Evolutionary conservation across 37 sponge, comb jelly and placozoan genomes (phyloP).

Genomic region (Theonella swinhoei): DNA sequence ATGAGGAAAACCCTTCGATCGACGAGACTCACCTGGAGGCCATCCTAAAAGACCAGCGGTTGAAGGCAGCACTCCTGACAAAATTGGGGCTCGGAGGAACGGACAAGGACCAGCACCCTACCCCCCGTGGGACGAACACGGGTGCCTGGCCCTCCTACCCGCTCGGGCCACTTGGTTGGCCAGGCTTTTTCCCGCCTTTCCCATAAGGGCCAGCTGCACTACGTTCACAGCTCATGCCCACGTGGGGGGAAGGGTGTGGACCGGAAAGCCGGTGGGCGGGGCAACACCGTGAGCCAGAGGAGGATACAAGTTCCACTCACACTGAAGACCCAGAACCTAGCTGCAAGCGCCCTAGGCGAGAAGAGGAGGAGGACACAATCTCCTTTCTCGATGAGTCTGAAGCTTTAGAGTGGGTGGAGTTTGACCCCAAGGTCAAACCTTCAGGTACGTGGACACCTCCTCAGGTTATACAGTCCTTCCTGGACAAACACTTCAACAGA

Average conservation of each 20-base stretch:
- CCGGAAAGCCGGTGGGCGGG: not conserved
- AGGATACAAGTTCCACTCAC: not conserved
- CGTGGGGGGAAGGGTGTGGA: not conserved
- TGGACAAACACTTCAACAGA: conserved; percentile 23
- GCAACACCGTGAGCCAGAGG: not conserved
- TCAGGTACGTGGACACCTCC: not conserved
- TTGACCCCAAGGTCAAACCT: not conserved
- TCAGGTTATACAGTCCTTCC: not conserved
- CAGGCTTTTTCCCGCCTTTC: too few species aligned
- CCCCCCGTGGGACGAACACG: not conserved
- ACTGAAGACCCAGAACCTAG: not conserved
- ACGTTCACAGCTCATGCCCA: not conserved
- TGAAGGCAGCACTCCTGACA: not conserved
- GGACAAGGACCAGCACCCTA: not conserved
- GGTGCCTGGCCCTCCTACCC: conserved; percentile 1
- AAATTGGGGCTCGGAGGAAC: not conserved
- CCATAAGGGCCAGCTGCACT: not conserved
- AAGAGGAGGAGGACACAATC: not conserved
- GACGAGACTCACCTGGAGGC: not conserved
- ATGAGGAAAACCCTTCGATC: not conserved
- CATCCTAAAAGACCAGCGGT: not conserved
- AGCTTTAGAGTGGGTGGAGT: not conserved
- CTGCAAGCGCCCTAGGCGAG: not conserved
- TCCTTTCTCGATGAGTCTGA: not conserved
- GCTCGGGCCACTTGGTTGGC: not conserved